Evolutionary conservation across 2,797 vertebrate genomes (phyloP), one percentile per base, ranked within the genome.

Genomic region (Paedocypris micromegethes): DNA sequence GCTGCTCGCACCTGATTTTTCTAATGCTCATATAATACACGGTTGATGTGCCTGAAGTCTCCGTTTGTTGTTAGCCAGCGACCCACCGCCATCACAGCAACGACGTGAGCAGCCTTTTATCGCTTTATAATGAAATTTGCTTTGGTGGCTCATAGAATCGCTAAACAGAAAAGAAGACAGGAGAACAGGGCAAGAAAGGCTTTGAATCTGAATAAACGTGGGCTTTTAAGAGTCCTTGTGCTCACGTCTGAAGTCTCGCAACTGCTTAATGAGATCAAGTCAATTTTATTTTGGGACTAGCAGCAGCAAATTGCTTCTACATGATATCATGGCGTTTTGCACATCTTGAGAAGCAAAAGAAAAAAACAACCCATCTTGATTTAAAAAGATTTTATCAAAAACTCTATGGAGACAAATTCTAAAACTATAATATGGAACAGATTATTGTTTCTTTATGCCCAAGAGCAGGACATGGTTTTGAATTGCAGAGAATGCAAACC

Each of bases 201-300:
- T 56, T 48, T 63, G 57, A 71, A 61, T 52, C 38, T 62, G 52
- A 41, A 42, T 65, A 65, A 64, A 9, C 73, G 54, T 5, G 9
- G 48, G 23, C 43, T 60, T 67, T 47, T 60, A 66, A 49, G 51
- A 51, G 42, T 44, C 47, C 48, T 65, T 45, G 52, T 71, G 67
- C 65, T 75, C 68, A 62, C 67, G 54, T 54, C 71, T 44, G 9
- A 54, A 64, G 69, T 68, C 72, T 65, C 66, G 44, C 49, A 42
- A 65, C 59, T 40, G 50, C 72, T 51, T 75, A 68, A 75, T 68
- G 60, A 72, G 51, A 66, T 40, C 65, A 65, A 64, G 74, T 6
- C 56, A 70, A 42, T 45, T 57, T 44, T 45, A 70, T 52, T 57
- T 55, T 70, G 55, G 40, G 62, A 62, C 56, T 61, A 48, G 9